phyloP scores from a whole-genome alignment of 2,113 vertebrate genomes.

The Onychorhynchus coronatus region DNA sequence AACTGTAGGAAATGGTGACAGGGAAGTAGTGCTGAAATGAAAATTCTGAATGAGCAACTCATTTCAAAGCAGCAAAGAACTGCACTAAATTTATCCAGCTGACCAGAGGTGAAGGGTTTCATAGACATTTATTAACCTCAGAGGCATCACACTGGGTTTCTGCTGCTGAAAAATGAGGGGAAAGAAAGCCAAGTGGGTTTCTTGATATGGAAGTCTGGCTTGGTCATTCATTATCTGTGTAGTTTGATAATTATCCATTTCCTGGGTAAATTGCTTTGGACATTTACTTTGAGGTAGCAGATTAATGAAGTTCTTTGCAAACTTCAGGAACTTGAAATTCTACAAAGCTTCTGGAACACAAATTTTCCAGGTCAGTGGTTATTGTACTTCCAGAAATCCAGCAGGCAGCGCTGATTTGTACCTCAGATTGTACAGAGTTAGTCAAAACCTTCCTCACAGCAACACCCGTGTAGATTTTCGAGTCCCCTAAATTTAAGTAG shows the following conservation, averaged over 20 bases:
- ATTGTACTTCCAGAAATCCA: not conserved
- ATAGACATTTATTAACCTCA: not conserved
- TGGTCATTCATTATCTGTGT: slow-evolving; percentile 45
- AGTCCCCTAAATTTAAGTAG: not conserved
- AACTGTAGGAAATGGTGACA: not conserved
- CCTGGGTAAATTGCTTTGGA: not conserved
- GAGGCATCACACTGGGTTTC: not conserved
- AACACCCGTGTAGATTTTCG: rapidly evolving
- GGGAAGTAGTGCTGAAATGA: not conserved
- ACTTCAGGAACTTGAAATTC: slow-evolving; percentile 39
- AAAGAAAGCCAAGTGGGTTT: not conserved
- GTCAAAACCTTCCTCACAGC: not conserved
- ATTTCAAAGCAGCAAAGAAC: not conserved
- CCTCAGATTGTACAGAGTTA: rapidly evolving
- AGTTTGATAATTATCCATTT: slow-evolving; percentile 50
- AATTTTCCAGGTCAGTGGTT: slow-evolving; percentile 43
- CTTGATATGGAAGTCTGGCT: not conserved
- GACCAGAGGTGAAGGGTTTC: not conserved
- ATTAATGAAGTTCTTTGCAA: slow-evolving; percentile 67
- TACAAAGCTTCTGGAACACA: slow-evolving; percentile 42
- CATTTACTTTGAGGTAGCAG: slow-evolving; percentile 36
- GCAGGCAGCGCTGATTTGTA: not conserved
- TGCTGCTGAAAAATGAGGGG: not conserved
- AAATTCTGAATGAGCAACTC: not conserved
- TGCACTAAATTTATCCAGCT: not conserved